Evolutionary conservation across 2,888 invertebrate genomes (phyloP).

Genomic region (Phyllotreta cruciferae): DNA sequence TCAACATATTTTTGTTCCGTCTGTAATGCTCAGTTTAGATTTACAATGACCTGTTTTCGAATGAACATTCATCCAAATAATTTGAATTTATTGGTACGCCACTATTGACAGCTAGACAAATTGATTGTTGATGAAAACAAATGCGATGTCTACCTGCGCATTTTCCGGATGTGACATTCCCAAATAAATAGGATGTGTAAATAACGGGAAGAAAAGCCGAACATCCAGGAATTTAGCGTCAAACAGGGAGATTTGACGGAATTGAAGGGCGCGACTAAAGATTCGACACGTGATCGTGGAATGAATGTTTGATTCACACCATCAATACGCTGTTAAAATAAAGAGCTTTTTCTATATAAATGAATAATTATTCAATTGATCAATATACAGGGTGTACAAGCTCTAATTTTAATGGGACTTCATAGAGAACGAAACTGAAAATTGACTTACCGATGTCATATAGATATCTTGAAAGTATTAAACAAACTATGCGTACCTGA

Average conservation of each 20-base stretch:
- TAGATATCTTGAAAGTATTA: no score
- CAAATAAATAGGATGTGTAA: slow-evolving; percentile 32
- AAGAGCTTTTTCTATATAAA: no score
- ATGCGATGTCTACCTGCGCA: slow-evolving; percentile 26
- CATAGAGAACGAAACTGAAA: no score
- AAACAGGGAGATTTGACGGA: slow-evolving; percentile 18
- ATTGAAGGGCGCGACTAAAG: slow-evolving; percentile 16
- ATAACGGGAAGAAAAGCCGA: slow-evolving; percentile 21
- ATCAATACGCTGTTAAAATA: no score
- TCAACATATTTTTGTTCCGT: no score
- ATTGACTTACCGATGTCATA: no score
- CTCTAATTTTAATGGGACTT: no score
- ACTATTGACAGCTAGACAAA: slow-evolving; percentile 27
- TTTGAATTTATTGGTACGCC: slow-evolving; percentile 20
- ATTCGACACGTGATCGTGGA: neutral
- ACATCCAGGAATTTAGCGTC: slow-evolving; percentile 20
- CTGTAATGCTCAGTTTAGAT: no score
- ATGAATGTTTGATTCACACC: slow-evolving; percentile 6
- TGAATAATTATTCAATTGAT: no score
- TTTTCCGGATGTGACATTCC: slow-evolving; percentile 27
- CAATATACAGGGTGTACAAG: no score
- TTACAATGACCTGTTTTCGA: slow-evolving; percentile 17
- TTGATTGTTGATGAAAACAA: slow-evolving; percentile 33
- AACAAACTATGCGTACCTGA: no score
- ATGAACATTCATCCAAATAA: slow-evolving; percentile 26